Conservation (phyloP, 2,113 vertebrate genomes). For the Ondatra zibethicus region DNA sequence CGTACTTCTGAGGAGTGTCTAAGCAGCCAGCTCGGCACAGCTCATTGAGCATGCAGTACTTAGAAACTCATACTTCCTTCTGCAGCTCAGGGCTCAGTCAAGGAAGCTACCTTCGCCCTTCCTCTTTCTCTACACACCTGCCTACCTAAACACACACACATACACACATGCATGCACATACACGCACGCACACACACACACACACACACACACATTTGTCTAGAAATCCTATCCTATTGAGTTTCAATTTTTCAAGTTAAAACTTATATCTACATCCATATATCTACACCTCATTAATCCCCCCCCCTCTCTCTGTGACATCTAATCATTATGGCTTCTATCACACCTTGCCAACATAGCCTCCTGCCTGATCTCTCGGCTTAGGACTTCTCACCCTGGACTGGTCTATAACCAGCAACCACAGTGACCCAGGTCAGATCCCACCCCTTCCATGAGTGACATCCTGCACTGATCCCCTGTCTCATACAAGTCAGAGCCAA, state of each 20-base stretch:
- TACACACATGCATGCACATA: neutral
- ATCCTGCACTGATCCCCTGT: no score
- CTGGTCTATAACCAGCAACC: neutral
- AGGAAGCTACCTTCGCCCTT: neutral
- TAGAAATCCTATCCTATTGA: neutral
- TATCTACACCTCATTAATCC: neutral
- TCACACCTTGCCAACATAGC: neutral
- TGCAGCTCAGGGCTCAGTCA: neutral
- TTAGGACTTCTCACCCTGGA: neutral
- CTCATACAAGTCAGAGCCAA: neutral
- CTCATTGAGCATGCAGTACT: neutral
- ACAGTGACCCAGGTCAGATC: neutral
- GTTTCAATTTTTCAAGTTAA: neutral
- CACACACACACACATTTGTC: neutral
- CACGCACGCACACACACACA: neutral
- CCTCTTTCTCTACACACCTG: neutral
- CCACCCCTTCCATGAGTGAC: neutral
- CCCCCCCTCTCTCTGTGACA: neutral
- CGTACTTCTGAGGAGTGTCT: neutral
- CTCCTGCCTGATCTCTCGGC: neutral
- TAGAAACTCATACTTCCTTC: neutral
- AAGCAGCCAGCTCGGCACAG: neutral
- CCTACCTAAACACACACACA: neutral
- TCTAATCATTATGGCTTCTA: neutral
- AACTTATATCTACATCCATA: neutral